These are phyloP conservation scores for Poecilobothrus nobilitatus DNA, from an alignment of 2,888 invertebrate genomes.

Conservation along the genomic window DNA sequence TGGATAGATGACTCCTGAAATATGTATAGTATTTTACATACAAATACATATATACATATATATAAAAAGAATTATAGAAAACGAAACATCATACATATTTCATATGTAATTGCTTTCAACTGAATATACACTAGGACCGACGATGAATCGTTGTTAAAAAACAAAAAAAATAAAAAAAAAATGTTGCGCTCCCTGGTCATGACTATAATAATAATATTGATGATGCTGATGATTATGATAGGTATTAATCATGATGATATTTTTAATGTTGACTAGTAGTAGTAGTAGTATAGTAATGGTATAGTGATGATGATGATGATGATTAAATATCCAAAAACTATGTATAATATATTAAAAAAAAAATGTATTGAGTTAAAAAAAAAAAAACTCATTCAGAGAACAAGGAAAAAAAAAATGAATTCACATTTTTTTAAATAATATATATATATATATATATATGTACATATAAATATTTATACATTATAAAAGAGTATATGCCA, in stretches of 20 bases:
- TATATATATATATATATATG: too few species aligned
- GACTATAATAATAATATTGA: not conserved
- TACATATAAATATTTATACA: too few species aligned
- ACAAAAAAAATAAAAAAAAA: not conserved
- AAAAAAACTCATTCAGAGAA: too few species aligned
- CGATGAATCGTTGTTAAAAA: not conserved
- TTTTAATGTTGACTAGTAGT: too few species aligned
- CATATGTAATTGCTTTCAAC: not conserved
- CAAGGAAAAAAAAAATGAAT: too few species aligned
- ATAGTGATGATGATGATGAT: not conserved
- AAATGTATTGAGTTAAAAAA: too few species aligned
- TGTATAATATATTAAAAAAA: not conserved
- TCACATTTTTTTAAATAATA: too few species aligned
- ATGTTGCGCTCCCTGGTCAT: not conserved
- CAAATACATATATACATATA: not conserved
- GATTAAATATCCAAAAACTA: not conserved
- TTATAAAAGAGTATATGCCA: not conserved
- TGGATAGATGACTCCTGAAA: not conserved
- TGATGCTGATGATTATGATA: not conserved
- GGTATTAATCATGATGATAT: too few species aligned
- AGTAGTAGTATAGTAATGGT: not conserved
- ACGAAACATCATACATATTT: too few species aligned
- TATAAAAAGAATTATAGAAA: not conserved
- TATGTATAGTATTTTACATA: not conserved
- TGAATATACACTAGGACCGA: too few species aligned